Conservation (phyloP, 1,140 invertebrate species). For the Amyelois transitella region DNA sequence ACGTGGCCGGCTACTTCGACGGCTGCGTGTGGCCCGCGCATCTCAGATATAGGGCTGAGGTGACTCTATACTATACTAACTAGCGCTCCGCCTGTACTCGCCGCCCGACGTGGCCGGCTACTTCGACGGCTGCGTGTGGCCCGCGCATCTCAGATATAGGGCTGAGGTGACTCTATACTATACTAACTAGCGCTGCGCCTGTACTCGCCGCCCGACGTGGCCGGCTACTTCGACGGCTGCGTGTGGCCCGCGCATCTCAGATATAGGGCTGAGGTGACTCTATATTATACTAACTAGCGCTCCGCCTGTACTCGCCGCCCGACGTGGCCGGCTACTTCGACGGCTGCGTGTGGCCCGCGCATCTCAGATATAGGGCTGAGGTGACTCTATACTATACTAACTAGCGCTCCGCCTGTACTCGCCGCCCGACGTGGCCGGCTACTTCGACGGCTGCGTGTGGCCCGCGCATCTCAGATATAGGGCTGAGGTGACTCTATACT, state of each 20-base stretch:
- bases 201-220: too few relatives aligned
- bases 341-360: too few relatives aligned
- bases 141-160: slow-evolving; percentile 75
- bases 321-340: too few relatives aligned
- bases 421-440: too few relatives aligned
- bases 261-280: not conserved
- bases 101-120: slow-evolving; percentile 87
- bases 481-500: not conserved
- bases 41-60: slow-evolving; percentile 48
- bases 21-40: slow-evolving; percentile 85
- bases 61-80: slow-evolving; percentile 7
- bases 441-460: too few relatives aligned
- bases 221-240: too few relatives aligned
- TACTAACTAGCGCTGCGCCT: too few relatives aligned
- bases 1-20: slow-evolving; percentile 87
- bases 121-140: slow-evolving; percentile 87
- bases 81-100: slow-evolving; percentile 78
- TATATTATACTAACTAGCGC: not conserved
- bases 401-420: too few relatives aligned
- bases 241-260: too few relatives aligned
- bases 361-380: not conserved
- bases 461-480: not conserved
- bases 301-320: too few relatives aligned
- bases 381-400: not conserved
- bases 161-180: slow-evolving; percentile 26